phyloP scores from a whole-genome alignment of 1,140 invertebrate genomes.

The Wiebesia pumilae region DNA sequence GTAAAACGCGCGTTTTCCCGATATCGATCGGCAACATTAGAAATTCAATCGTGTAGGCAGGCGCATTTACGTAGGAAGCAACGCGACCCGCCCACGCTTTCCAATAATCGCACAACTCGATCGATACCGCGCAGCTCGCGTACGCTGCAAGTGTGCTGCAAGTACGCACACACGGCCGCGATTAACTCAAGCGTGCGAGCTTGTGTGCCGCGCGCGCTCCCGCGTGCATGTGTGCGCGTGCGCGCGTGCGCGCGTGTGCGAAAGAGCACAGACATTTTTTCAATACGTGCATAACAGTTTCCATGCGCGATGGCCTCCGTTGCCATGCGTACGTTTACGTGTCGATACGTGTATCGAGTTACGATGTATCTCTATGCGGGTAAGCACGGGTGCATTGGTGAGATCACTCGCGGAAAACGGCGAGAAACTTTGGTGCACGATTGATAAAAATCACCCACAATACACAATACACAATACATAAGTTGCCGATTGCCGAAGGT shows the following conservation, averaged over 20 bases:
- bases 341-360: not conserved
- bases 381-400: not conserved
- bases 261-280: not conserved
- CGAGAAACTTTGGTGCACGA: not conserved
- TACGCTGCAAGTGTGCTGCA: too few species aligned
- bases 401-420: not conserved
- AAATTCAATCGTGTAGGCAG: conserved; percentile 52
- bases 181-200: too few species aligned
- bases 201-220: too few species aligned
- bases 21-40: conserved; percentile 54
- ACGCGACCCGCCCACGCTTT: conserved; percentile 48
- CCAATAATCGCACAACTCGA: conserved; percentile 51
- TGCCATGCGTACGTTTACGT: not conserved
- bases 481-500: too few species aligned
- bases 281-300: conserved; percentile 8
- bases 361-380: not conserved
- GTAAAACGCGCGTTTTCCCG: conserved; percentile 43
- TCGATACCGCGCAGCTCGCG: conserved; percentile 37
- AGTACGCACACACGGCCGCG: not conserved
- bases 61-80: conserved; percentile 42
- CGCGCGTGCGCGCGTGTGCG: too few species aligned
- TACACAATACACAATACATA: not conserved
- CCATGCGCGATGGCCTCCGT: conserved; percentile 33
- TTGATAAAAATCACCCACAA: not conserved
- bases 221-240: too few species aligned